phyloP scores from a whole-genome alignment of 2,797 vertebrate genomes.

The Pipistrellus nathusii region DNA sequence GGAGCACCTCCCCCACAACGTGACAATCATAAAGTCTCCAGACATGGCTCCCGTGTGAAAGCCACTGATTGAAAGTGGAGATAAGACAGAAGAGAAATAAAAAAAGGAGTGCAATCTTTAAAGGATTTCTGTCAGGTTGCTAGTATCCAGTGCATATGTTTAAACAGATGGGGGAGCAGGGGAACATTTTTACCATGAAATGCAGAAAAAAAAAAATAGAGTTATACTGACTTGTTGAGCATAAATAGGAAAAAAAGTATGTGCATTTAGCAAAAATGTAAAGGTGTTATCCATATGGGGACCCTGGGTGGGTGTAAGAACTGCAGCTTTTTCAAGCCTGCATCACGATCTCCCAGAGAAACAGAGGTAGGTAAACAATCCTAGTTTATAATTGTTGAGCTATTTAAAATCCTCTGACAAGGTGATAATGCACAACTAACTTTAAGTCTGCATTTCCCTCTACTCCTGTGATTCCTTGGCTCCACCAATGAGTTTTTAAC shows the following conservation, averaged over 20 bases:
- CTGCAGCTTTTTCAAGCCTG: background rate
- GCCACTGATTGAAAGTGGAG: background rate
- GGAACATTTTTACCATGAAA: constrained; percentile 22
- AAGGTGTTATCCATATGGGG: background rate
- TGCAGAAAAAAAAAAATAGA: background rate
- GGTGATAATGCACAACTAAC: background rate
- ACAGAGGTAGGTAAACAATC: constrained; percentile 59
- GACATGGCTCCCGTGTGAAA: background rate
- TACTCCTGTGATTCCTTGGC: background rate
- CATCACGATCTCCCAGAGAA: background rate
- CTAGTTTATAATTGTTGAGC: constrained; percentile 53
- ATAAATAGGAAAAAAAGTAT: constrained; percentile 13
- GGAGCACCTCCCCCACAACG: background rate
- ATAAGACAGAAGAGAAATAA: background rate
- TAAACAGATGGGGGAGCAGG: constrained; percentile 16
- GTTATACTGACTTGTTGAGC: background rate
- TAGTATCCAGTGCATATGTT: background rate
- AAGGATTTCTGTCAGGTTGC: background rate
- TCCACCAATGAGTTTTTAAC: background rate
- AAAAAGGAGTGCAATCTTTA: background rate
- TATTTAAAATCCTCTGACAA: constrained; percentile 57
- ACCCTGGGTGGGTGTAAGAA: background rate
- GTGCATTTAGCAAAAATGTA: background rate
- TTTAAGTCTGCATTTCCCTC: background rate
- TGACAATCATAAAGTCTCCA: background rate